Percentiles rank a stretch among this genome's conserved stretches.
Evolutionary conservation across 2,113 vertebrate species (phyloP).

Genomic region (Pagrus major): DNA sequence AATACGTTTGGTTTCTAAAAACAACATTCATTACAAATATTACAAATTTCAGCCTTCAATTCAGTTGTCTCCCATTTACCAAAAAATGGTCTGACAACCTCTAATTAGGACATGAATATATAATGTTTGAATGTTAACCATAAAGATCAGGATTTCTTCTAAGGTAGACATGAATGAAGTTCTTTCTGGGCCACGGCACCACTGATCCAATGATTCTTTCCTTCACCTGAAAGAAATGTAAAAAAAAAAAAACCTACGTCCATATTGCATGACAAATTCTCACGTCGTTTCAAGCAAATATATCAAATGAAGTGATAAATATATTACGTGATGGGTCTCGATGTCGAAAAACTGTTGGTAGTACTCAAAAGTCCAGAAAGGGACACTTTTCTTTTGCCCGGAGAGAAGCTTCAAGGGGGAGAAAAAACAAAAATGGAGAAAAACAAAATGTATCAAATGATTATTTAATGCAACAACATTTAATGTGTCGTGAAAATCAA

Average conservation of each 20-base stretch:
- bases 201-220: constrained; percentile 95
- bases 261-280: background rate
- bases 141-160: constrained; percentile 96
- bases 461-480: background rate
- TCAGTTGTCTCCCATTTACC: background rate
- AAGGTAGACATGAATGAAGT: constrained; percentile 93
- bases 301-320: background rate
- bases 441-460: background rate
- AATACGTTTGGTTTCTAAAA: background rate
- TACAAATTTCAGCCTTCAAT: no score
- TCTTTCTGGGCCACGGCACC: constrained; percentile 93
- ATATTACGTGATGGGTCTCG: constrained; percentile 91
- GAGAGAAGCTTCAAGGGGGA: constrained; percentile 89
- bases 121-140: constrained; percentile 81
- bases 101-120: background rate
- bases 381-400: constrained; percentile 90
- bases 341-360: constrained; percentile 97
- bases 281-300: background rate
- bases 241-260: background rate
- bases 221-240: constrained; percentile 86
- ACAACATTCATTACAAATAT: background rate
- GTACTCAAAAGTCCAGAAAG: constrained; percentile 98
- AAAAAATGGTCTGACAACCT: background rate
- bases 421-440: constrained; percentile 18
- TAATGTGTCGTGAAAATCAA: background rate